phyloP scores from a whole-genome alignment of 35 echinoderm and acorn worm species.

The Nesometra sesokonis region DNA sequence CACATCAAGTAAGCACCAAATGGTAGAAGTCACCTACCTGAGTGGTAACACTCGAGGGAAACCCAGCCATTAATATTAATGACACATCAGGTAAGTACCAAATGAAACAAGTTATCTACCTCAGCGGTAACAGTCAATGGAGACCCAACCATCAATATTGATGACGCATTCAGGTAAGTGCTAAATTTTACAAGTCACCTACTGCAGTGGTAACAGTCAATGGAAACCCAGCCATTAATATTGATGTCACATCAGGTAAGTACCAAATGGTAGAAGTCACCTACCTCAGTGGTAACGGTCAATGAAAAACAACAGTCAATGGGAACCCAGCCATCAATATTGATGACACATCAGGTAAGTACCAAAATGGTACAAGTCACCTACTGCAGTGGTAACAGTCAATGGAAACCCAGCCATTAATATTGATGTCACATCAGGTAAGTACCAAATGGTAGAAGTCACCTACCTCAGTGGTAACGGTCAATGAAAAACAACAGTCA shows the following conservation, averaged over 20 bases:
- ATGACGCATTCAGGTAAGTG: background rate
- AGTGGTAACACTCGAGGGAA: background rate
- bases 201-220: background rate
- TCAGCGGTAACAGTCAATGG: background rate
- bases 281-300: background rate
- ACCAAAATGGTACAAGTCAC: background rate
- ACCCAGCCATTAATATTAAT: background rate
- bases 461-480: background rate
- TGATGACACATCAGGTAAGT: background rate
- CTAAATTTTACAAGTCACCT: background rate
- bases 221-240: background rate
- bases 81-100: background rate
- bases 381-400: background rate
- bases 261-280: background rate
- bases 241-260: background rate
- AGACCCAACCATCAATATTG: background rate
- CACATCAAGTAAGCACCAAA: background rate
- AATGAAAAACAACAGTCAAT: too few relatives aligned
- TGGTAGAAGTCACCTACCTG: background rate
- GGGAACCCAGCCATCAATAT: background rate
- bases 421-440: background rate
- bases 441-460: background rate
- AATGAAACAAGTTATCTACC: background rate
- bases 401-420: background rate
- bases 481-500: too few relatives aligned